Evolutionary conservation across 2,888 invertebrate species (phyloP), one percentile per base, ranked within the genome.

Genomic region (Geotrupes spiniger): DNA sequence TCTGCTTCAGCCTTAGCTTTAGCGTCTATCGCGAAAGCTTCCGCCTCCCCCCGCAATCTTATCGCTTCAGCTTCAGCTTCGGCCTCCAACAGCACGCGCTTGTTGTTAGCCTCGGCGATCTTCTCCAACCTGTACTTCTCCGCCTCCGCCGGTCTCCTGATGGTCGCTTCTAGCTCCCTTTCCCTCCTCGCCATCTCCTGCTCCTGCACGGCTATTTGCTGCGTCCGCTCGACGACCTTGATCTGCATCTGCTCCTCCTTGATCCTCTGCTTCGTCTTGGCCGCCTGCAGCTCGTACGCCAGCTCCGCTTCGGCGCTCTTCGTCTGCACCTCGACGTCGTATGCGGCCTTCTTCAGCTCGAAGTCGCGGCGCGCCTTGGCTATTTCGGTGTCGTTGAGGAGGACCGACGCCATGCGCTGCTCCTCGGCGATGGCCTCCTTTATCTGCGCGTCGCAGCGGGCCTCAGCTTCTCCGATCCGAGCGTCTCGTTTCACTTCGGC

Each of bases 241-340:
- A 97, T 93, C 69, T 97, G 95, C 96, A 97, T 97, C 68, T 95
- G 89, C 71, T 98, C 97, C 65, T 96, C 95, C 75, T 93, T 94
- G 44, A 73, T 73, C 15, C 91, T 83, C 69, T 97, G 96, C 63
- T 93, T 92, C 0, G 95, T 96, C 74, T 96, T 96, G 1, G 94
- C 94, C 1, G 93, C 93, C 80, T 95, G 93, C 47, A 95, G 73
- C 64, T 92, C 92, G 69, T 89, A 93, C 0, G 94, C 93, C 83
- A 94, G 83, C 71, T 94, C 93, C 6, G 93, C 93, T 76, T 94
- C 93, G 36, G 94, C 94, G 82, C 89, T 90, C 61, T 81, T 89
- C 5, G 95, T 94, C 73, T 95, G 92, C 31, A 98, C 95, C 79
- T 97, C 97, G 57, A 92, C 89, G 70, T 98, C 97, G 70, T 97